Evolutionary conservation across 2,888 invertebrate genomes (phyloP), one percentile per base, ranked within the genome.

Genomic region (Drosophila ochracea): DNA sequence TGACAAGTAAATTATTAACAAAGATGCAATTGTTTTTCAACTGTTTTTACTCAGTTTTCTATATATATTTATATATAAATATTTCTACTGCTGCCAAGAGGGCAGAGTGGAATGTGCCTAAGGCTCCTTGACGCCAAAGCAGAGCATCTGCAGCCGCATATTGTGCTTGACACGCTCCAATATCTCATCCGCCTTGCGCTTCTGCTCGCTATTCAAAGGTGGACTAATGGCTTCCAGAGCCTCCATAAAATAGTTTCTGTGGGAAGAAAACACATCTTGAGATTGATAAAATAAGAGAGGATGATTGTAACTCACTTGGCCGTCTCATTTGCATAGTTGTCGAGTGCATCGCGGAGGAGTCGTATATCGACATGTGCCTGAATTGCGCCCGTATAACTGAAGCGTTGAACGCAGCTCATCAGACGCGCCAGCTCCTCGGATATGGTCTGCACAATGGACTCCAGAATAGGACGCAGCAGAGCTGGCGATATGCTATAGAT

Each of bases 401-500:
- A 96, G 74, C 95, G 94, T 72, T 94, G 94, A 16, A 97, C 96
- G 92, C 97, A 97, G 43, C 96, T 96, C 94, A 98, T 97, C 16
- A 99, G 95, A 16, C 99, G 95, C 50, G 97, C 96, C 75, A 99
- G 94, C 94, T 99, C 99, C 94, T 99, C 98, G 78, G 97, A 97
- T 68, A 99, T 97, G 0, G 97, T 97, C 94, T 98, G 97, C 53
- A 98, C 96, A 80, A 99, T 97, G 86, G 96, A 96, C 25, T 95
- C 95, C 53, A 96, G 91, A 39, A 96, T 95, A 79, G 96, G 95
- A 30, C 96, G 95, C 81, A 98, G 95, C 92, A 98, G 95, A 30
- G 96, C 95, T 2, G 97, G 96, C 7, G 97, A 97, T 62, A 96
- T 95, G 21, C 94, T 93, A 53, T 94, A 95, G 83, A 93, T 93